Conservation (phyloP, 2,888 invertebrate species). For the Andrena minutula region DNA sequence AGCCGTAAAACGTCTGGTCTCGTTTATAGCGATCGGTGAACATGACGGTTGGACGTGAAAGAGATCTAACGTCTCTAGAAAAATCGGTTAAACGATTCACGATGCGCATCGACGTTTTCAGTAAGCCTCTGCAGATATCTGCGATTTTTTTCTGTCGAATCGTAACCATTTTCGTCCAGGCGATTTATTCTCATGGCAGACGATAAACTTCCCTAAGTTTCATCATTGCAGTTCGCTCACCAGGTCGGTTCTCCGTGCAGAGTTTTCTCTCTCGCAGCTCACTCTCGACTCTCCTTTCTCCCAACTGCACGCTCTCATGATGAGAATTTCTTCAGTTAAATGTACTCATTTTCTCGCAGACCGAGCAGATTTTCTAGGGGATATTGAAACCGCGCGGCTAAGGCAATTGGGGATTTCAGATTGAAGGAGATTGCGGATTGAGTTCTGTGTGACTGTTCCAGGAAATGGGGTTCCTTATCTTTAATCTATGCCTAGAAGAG, state of each 20-base stretch:
- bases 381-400: background rate
- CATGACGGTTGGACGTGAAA: conserved; percentile 7
- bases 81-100: background rate
- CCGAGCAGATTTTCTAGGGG: background rate
- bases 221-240: background rate
- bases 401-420: too few species aligned
- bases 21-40: conserved; percentile 30
- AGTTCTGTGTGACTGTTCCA: too few species aligned
- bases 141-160: background rate
- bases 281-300: conserved; percentile 20
- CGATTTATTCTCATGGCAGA: background rate
- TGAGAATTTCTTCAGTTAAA: background rate
- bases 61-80: background rate
- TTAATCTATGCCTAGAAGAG: too few species aligned
- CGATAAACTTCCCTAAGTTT: conserved; percentile 1
- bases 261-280: conserved; percentile 14
- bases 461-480: too few species aligned
- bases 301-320: background rate
- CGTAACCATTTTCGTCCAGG: too few species aligned
- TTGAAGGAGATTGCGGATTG: too few species aligned
- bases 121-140: background rate
- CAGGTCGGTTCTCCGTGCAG: conserved; percentile 1
- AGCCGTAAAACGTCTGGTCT: conserved; percentile 60
- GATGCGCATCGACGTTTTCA: background rate
- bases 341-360: background rate